A percentile compares a stretch with the other conserved stretches of the same genome.
phyloP scores from a whole-genome alignment of 2,113 vertebrate genomes.

The Nestor notabilis region DNA sequence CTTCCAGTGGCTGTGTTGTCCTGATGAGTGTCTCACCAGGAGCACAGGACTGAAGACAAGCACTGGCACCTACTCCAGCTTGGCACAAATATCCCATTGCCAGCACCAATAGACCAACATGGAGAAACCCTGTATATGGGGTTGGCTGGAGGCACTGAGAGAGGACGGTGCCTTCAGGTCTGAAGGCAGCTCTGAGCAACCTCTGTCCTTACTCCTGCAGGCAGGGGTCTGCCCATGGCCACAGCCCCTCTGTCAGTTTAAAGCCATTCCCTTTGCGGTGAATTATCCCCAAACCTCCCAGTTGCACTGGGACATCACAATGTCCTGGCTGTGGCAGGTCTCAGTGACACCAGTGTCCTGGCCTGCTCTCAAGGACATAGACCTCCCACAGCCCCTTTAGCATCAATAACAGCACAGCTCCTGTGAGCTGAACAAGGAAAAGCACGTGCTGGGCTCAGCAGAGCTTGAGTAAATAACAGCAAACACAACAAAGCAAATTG shows the following conservation, averaged over 20 bases:
- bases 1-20: not conserved
- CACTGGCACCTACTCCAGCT: not conserved
- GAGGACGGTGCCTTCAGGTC: not conserved
- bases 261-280: not conserved
- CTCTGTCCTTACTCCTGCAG: not conserved
- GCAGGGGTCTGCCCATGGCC: not conserved
- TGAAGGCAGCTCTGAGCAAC: not conserved
- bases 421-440: not conserved
- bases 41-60: not conserved
- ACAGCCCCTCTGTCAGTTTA: not conserved
- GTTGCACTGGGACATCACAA: not conserved
- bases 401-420: not conserved
- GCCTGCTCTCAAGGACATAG: not conserved
- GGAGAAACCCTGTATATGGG: not conserved
- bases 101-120: not conserved
- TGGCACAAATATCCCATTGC: not conserved
- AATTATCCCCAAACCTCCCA: not conserved
- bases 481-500: slow-evolving; percentile 6
- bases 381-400: not conserved
- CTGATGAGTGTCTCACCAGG: not conserved
- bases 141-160: not conserved
- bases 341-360: not conserved
- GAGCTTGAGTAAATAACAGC: not conserved
- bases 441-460: not conserved
- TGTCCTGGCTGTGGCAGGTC: rapidly evolving